Conservation (phyloP, 1,140 invertebrate genomes). For the Drosophila nikananu region DNA sequence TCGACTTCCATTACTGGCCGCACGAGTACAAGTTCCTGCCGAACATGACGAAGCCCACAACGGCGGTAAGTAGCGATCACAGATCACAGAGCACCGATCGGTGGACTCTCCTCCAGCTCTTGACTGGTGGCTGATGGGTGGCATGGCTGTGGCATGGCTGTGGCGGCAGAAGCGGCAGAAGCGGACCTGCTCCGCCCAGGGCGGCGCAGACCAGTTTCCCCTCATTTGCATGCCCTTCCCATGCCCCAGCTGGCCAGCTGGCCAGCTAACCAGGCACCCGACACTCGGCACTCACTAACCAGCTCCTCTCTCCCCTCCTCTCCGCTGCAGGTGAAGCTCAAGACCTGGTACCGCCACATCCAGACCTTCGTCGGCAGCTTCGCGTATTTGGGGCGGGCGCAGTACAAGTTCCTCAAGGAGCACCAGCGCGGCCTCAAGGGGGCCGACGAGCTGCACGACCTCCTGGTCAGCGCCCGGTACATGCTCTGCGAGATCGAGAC, state of each 20-base stretch:
- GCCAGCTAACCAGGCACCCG: neutral
- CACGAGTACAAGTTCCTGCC: constrained; percentile 77
- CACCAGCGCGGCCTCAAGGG: constrained; percentile 52
- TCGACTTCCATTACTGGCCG: constrained; percentile 52
- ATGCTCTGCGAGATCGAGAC: constrained; percentile 75
- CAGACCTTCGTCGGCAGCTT: constrained; percentile 76
- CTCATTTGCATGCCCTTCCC: constrained; percentile 58
- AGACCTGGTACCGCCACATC: constrained; percentile 76
- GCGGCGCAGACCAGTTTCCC: constrained; percentile 64
- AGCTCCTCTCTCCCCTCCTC: neutral
- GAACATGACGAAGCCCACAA: constrained; percentile 68
- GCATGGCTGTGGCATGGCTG: neutral
- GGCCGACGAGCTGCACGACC: constrained; percentile 63
- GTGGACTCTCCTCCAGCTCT: neutral
- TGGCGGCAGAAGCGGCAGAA: constrained; percentile 1
- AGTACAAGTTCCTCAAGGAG: constrained; percentile 69
- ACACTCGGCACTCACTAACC: neutral
- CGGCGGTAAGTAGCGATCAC: constrained; percentile 56
- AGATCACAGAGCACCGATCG: neutral
- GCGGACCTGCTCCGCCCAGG: constrained; percentile 75
- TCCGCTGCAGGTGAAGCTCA: constrained; percentile 56
- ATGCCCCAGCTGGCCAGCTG: neutral
- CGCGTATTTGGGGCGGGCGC: constrained; percentile 63
- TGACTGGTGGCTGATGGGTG: constrained; percentile 11
- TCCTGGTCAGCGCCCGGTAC: constrained; percentile 61